Base-by-base conservation (phyloP, 2,888 invertebrate genomes). In the Ferdinandea cuprea region DNA sequence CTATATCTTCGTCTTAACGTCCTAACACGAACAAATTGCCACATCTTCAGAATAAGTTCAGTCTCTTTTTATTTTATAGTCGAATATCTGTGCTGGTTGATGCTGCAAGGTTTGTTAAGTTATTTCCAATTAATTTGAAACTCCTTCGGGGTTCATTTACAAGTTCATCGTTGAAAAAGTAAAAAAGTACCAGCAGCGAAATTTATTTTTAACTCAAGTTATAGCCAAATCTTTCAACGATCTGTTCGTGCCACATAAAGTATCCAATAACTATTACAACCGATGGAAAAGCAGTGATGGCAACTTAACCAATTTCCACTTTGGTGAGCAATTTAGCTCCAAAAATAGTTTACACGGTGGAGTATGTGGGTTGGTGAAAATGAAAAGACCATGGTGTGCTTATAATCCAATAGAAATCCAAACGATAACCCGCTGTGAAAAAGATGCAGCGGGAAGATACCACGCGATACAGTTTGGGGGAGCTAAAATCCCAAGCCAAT, bases 251-350 rank as follows among this genome's bases (percentile, higher is more conserved):
- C 32, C 28, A 25, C 72, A 61, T 72, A 72, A 44, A 72, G 54
- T 63, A 63, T 52, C 72, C 42, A 72, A 72, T 72, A 72, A 72
- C 72, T 72, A 44, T 54, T 44, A n/a, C n/a, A 63, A 61, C 61
- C 30, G 25, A 44, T 11, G 25, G 44, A 32, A 46, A 35, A 63
- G 72, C 44, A 61, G 52, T 25, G n/a, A n/a, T n/a, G 42, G 71
- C 40, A 72, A 72, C 32, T 42, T 13, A 32, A 61, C 52, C 52
- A 59, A 71, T 61, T 72, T 72, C 61, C 50, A 32, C 44, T 17
- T 32, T 44, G 13, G 52, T 15, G 52, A 63, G 54, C 44, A 54
- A 54, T 44, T 54, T 25, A 35, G 35, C 21, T 72, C 35, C 54
- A 25, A 44, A 54, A 72, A 63, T 63, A 61, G 61, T 63, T 63